Evolutionary conservation across 2,888 invertebrate genomes (phyloP), one percentile per base, ranked within the genome.

Genomic region (Venustoraphidia nigricollis): DNA sequence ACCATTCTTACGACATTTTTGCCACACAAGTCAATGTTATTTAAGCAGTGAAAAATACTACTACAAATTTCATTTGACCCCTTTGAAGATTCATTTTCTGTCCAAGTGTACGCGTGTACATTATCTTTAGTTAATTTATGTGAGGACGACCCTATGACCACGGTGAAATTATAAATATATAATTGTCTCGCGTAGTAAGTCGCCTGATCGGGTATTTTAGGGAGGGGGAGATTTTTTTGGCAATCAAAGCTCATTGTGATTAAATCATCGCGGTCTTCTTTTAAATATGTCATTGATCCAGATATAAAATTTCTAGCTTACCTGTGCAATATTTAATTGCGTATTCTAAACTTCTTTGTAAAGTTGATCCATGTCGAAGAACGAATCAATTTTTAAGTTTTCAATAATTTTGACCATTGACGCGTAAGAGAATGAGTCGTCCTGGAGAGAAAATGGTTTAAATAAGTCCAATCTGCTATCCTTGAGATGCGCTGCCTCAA

Each of bases 151-250:
- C 58, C 54, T 45, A 52, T 11, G 49, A 58, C 55, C 13, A 60
- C 47, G 35, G 57, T 56, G 38, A 59, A 57, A 47, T 59, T 57
- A 49, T 58, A 58, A 6, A 54, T 11, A 50, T 57, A 59, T 13
- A 59, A 39, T 49, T 60, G 59, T 9, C 60, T 42, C 39, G 51
- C 50, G 52, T 58, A 62, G 34, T 62, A 61, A 36, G 54, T 51
- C n/a, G 53, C 48, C 51, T 60, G 59, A 44, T 59, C 59, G 2
- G 58, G 58, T 34, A 61, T 38, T 50, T 58, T 58, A 1, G 60
- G 60, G 2, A 60, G 40, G 6, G 51, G 39, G 27, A 55, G 49
- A 46, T 60, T 62, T 52, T 62, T 60, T 51, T 59, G 58, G 44
- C 59, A 62, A 46, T 61, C 61, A 51, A 58, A 61, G 5, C 52